Evolutionary conservation across 2,113 vertebrate genomes (phyloP), one percentile per base, ranked within the genome.

Genomic region (Serinus canaria): DNA sequence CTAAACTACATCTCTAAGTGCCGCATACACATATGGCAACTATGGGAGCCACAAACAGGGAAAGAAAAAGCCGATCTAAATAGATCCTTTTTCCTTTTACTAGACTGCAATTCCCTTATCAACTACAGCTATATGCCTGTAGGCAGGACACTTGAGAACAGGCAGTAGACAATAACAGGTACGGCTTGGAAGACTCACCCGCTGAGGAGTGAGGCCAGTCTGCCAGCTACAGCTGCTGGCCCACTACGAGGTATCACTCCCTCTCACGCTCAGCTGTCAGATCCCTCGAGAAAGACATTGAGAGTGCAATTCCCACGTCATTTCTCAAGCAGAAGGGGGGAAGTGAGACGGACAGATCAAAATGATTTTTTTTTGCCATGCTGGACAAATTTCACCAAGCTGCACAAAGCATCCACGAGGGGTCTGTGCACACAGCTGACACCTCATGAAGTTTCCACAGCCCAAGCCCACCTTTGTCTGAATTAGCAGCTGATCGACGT

Each of bases 141-240:
- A 77, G 69, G 22, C 68, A 77, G 11, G 3, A 19, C 21, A 7
- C 67, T 23, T 2, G 5, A n/a, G 63, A 75, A 49, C 66, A 4
- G 18, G 23, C 23, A 49, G 39, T 1, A 56, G 66, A 55, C 24
- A 37, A 28, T 28, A 47, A 28, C 72, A 60, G 67, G 75, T 73
- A 72, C 0, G 0, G 67, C 49, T 12, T 44, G 15, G 37, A n/a
- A 46, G 41, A 18, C 6, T 39, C 0, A 0, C 18, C 25, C 4
- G 24, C 62, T 5, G 7, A 68, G 47, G 16, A 82, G 44, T 0
- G 25, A 3, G 43, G 25, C 43, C 39, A 4, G 56, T 16, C 59
- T 10, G 39, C n/a, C 81, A 66, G 64, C 81, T 28, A 28, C 55
- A 53, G 74, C 89, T 62, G 50, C 0, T 31, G 43, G 35, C 52